These are phyloP conservation scores for Gnatocerus cornutus DNA, from an alignment of 2,888 invertebrate genomes.

Conservation along the genomic window DNA sequence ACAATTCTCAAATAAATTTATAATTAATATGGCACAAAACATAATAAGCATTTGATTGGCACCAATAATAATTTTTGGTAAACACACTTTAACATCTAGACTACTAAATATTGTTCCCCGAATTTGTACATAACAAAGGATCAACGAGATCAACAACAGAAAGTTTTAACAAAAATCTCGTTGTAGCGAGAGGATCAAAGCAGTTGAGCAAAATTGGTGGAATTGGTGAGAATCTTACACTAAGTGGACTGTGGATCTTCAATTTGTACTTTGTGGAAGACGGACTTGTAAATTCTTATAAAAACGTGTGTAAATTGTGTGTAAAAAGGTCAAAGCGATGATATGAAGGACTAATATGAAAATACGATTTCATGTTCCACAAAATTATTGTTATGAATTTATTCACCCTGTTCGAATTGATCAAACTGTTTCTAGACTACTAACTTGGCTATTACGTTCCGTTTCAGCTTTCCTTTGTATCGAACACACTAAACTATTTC, in stretches of 20 bases:
- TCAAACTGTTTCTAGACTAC: conserved; percentile 27
- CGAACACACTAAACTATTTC: conserved; percentile 17
- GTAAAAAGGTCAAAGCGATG: conserved; percentile 38
- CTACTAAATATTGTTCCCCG: conserved; percentile 50
- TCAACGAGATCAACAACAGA: conserved; percentile 43
- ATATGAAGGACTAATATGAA: conserved; percentile 36
- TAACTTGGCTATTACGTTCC: conserved; percentile 1
- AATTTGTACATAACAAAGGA: conserved; percentile 48
- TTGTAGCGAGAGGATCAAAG: conserved; percentile 25
- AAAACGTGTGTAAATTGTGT: conserved; percentile 40
- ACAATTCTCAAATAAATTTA: conserved; percentile 41
- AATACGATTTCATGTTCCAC: conserved; percentile 26
- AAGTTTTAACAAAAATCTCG: conserved; percentile 43
- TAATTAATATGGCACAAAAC: conserved; percentile 50
- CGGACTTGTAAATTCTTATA: conserved; percentile 48
- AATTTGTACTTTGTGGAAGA: conserved; percentile 49
- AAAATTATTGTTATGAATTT: conserved; percentile 23
- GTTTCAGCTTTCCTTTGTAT: conserved; percentile 22
- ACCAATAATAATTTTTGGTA: conserved; percentile 31
- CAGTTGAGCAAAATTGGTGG: conserved; percentile 40
- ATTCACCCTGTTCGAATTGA: conserved; percentile 29
- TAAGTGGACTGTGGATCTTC: conserved; percentile 10
- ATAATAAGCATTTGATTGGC: conserved; percentile 41
- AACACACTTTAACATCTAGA: conserved; percentile 39
- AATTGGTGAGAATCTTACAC: conserved; percentile 21